Evolutionary conservation across 2,888 invertebrate species (phyloP), one percentile per base, ranked within the genome.

Genomic region (Rhagophthalmus giganteus): DNA sequence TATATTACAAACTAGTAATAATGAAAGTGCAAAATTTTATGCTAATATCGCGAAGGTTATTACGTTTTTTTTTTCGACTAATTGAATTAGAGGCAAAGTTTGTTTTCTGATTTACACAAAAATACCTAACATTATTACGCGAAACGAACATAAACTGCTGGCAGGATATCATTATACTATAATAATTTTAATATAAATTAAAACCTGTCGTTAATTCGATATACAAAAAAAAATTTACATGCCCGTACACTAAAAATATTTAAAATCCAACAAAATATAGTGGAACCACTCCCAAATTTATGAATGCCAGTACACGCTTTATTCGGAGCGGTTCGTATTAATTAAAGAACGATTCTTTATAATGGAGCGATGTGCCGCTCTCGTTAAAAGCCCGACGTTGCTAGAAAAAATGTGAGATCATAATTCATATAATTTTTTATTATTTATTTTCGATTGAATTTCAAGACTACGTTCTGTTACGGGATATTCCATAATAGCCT

Each of bases 381-480:
- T 30, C 13, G 34, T 26, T 6, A 6, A 32, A 52, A 33, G 13
- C 5, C 49, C 38, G 13, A 27, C 28, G 24, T 16, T 37, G 53
- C 55, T 58, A 60, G 46, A 49, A 61, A 60, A 61, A 60, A 61
- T 60, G 58, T 58, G 61, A 60, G 60, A 58, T 54, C 61, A 60
- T 61, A 61, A 61, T 52, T 61, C 61, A 61, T 61, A 58, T 53
- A 54, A 57, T 55, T 60, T 58, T 61, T 59, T 60, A 50, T 60
- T 60, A 60, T 60, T 60, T 59, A 59, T 60, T 60, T 59, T 59
- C 60, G 60, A 60, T 60, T 60, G 60, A 59, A 59, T 58, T 60
- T 60, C 57, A 60, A 60, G 60, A 54, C 56, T 50, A 42, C 37
- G 34, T 40, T 28, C 47, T 31, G 26, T n/a, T 20, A 14, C 15